These are phyloP conservation scores for Eupelmus urozonus DNA, from an alignment of 2,888 invertebrate genomes.

Conservation along the genomic window DNA sequence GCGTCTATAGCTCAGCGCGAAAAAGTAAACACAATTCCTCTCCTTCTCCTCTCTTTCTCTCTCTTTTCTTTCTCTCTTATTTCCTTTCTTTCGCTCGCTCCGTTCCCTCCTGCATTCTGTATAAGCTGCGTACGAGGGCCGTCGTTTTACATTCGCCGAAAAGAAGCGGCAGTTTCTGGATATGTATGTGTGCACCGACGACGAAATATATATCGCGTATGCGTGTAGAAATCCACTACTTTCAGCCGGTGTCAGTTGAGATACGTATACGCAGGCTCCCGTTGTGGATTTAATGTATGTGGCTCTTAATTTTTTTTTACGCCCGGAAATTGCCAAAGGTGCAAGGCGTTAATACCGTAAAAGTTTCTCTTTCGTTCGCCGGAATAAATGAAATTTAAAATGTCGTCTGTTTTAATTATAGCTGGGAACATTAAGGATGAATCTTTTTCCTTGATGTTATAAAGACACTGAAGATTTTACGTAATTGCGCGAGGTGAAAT, in stretches of 20 bases:
- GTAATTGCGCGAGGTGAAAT: too few relatives aligned
- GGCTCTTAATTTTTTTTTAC: background rate
- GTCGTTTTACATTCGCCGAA: constrained; percentile 25
- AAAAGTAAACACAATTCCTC: constrained; percentile 49
- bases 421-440: too few relatives aligned
- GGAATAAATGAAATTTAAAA: background rate
- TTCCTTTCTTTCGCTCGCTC: constrained; percentile 8
- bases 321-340: background rate
- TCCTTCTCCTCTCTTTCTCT: background rate
- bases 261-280: too few relatives aligned
- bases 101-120: constrained; percentile 1
- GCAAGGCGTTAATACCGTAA: background rate
- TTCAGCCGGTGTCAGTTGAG: too few relatives aligned
- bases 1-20: constrained; percentile 15
- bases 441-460: too few relatives aligned
- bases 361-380: background rate
- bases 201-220: too few relatives aligned
- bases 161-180: background rate
- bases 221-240: too few relatives aligned
- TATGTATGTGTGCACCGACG: too few relatives aligned
- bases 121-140: constrained; percentile 11
- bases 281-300: background rate
- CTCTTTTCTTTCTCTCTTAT: background rate
- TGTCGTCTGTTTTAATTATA: too few relatives aligned
- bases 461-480: too few relatives aligned